Percentiles rank a stretch among this genome's conserved stretches.
Conservation (phyloP, 2,797 vertebrate genomes). For the Darevskia mixta region DNA sequence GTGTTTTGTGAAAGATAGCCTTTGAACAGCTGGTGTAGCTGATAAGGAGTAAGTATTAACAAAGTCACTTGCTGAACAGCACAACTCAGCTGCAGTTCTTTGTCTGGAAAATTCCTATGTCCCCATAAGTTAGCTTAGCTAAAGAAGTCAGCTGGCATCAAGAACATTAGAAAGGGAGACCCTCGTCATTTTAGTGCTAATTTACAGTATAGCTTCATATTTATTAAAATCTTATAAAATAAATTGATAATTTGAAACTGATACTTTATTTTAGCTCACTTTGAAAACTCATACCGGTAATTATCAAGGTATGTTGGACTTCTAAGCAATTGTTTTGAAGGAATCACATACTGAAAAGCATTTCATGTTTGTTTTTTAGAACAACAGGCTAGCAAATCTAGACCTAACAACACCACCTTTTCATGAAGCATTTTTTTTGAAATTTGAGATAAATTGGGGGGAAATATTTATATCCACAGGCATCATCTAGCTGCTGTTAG, state of each 20-base stretch:
- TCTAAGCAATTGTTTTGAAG: background rate
- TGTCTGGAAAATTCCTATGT: conserved; percentile 31
- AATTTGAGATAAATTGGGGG: background rate
- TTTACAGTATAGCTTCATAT: background rate
- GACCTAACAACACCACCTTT: background rate
- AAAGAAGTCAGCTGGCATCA: background rate
- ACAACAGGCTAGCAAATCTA: background rate
- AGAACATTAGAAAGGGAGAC: background rate
- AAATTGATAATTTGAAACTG: background rate
- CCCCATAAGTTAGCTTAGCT: background rate
- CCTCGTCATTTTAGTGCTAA: background rate
- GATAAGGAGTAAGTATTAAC: conserved; percentile 54
- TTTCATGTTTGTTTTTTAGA: too few relatives aligned
- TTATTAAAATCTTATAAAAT: background rate
- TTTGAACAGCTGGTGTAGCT: conserved; percentile 57
- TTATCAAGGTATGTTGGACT: background rate
- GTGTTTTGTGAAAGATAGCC: conserved; percentile 41
- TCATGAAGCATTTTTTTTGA: background rate
- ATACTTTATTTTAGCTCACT: background rate
- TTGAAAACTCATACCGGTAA: background rate
- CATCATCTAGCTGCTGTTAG: background rate
- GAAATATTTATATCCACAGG: background rate
- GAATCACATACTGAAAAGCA: background rate
- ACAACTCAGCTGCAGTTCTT: conserved; percentile 12
- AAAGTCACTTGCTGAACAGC: conserved; percentile 24